Conservation (phyloP, 2,888 invertebrate species). For the Caenorhabditis imperialis region DNA sequence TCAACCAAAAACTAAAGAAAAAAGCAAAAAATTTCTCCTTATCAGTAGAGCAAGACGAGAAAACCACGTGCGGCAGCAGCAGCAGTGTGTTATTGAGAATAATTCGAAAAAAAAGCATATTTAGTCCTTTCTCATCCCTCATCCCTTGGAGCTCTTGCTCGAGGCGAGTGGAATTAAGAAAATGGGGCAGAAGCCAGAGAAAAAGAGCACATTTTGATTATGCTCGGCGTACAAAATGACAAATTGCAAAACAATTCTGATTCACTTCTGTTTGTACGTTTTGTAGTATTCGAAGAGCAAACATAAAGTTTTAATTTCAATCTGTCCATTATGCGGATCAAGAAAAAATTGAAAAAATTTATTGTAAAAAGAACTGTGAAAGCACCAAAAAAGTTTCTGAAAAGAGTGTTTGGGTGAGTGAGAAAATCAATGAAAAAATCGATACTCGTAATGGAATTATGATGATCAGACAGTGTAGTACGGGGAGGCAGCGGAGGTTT, state of each 20-base stretch:
- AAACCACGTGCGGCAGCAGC: no score
- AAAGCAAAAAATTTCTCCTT: no score
- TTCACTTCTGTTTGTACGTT: constrained; percentile 19
- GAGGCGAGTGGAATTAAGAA: constrained; percentile 5
- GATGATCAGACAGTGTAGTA: constrained; percentile 82
- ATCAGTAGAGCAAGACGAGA: no score
- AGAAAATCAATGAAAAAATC: neutral
- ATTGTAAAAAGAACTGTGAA: constrained; percentile 33
- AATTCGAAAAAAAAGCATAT: no score
- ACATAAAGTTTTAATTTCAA: neutral
- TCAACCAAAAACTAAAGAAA: no score
- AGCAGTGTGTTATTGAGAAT: no score
- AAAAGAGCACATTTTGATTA: no score
- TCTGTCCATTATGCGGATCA: neutral
- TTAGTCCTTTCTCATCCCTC: no score
- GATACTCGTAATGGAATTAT: constrained; percentile 13
- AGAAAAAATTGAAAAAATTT: constrained; percentile 6
- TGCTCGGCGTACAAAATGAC: no score
- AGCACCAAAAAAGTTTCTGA: constrained; percentile 33
- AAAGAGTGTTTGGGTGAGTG: neutral
- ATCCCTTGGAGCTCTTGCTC: no score
- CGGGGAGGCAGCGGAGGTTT: constrained; percentile 91
- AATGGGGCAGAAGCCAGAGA: constrained; percentile 1
- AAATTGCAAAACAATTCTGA: constrained; percentile 36
- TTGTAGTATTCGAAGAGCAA: neutral